These are phyloP conservation scores for Tachypleus tridentatus DNA, from an alignment of 1,140 invertebrate species.

Conservation along the genomic window DNA sequence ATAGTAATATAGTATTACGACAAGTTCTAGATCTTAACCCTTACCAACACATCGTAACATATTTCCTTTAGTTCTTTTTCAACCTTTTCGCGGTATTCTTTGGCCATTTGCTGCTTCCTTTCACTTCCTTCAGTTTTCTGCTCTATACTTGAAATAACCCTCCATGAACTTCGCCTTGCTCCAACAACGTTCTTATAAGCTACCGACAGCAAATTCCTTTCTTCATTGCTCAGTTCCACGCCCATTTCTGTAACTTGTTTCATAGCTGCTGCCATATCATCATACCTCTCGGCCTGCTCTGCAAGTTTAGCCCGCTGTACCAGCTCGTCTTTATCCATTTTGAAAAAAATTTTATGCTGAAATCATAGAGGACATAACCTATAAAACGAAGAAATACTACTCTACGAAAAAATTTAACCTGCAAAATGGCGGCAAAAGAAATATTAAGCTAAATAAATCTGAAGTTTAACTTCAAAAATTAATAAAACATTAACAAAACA, in stretches of 20 bases:
- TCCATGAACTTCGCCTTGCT: conserved; percentile 91
- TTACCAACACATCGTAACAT: conserved; percentile 94
- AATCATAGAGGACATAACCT: too few species aligned
- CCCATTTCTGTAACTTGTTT: conserved; percentile 90
- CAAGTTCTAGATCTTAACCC: conserved; percentile 28
- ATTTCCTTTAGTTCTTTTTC: conserved; percentile 97
- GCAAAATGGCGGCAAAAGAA: too few species aligned
- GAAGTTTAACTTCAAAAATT: too few species aligned
- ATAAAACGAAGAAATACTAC: too few species aligned
- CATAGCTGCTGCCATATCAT: conserved; percentile 70
- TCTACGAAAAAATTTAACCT: too few species aligned
- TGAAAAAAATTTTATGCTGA: too few species aligned
- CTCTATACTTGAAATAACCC: conserved; percentile 98
- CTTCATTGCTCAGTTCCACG: conserved; percentile 90
- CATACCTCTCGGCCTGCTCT: conserved; percentile 89
- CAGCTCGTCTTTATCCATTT: conserved; percentile 86
- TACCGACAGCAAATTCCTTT: conserved; percentile 93
- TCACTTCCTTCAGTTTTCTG: conserved; percentile 89
- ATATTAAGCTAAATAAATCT: too few species aligned
- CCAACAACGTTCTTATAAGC: conserved; percentile 99
- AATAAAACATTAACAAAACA: too few species aligned
- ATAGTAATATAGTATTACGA: too few species aligned
- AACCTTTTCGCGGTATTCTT: conserved; percentile 95
- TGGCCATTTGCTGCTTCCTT: conserved; percentile 96
- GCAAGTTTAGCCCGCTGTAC: conserved; percentile 98